Conservation (phyloP, 2,113 vertebrate species). For the Ondatra zibethicus region DNA sequence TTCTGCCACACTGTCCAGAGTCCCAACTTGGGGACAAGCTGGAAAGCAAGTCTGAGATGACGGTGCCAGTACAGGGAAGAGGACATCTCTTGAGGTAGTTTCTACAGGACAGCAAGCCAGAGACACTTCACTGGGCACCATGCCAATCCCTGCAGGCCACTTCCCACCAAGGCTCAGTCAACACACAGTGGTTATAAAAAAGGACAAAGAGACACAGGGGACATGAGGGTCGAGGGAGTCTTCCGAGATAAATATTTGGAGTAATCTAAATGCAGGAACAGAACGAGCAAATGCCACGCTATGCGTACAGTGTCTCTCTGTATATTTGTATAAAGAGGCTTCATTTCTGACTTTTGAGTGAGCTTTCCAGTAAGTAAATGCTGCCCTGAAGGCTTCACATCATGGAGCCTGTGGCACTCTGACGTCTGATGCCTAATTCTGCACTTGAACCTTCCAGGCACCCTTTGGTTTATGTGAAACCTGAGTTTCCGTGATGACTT, state of each 20-base stretch:
- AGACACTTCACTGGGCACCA: not conserved
- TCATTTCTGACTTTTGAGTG: not conserved
- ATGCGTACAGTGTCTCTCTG: too few species aligned
- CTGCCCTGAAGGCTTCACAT: not conserved
- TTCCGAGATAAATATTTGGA: not conserved
- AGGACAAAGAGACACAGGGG: not conserved
- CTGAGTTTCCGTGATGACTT: not conserved
- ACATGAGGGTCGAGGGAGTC: not conserved
- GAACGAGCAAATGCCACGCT: not conserved
- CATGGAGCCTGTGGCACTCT: not conserved
- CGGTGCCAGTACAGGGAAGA: fast-evolving
- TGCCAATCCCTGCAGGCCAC: not conserved
- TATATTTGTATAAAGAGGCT: not conserved
- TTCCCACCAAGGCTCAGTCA: not conserved
- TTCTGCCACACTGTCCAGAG: not conserved
- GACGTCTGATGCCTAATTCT: not conserved
- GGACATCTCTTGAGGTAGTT: not conserved
- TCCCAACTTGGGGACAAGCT: not conserved
- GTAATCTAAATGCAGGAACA: slow-evolving; percentile 5
- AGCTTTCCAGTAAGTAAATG: not conserved
- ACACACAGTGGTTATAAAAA: not conserved
- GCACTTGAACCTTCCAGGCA: not conserved
- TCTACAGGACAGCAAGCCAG: not conserved
- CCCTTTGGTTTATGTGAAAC: not conserved
- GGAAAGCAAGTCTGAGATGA: not conserved